phyloP scores from a whole-genome alignment of 2,888 invertebrate genomes.

The Sicus ferrugineus region DNA sequence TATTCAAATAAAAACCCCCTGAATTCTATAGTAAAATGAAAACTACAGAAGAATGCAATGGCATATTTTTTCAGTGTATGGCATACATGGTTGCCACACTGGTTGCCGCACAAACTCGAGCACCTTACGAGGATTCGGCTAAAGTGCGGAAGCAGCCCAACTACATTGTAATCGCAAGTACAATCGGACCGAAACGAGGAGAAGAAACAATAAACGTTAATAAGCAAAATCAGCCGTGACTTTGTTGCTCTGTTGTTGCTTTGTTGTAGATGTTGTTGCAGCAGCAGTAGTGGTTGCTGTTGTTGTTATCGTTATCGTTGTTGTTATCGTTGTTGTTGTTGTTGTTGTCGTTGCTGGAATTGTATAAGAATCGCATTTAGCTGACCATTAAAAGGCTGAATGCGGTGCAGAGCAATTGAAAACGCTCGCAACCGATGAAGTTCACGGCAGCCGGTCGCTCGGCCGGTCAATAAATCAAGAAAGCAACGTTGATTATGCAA shows the following conservation, averaged over 20 bases:
- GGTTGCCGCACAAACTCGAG: not conserved
- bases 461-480: conserved; percentile 16
- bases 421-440: conserved; percentile 1
- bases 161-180: not conserved
- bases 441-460: conserved; percentile 12
- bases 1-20: too few species aligned
- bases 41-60: too few species aligned
- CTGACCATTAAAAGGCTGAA: conserved; percentile 11
- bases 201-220: not conserved
- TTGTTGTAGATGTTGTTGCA: not conserved
- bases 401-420: conserved; percentile 5
- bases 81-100: not conserved
- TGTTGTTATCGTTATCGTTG: not conserved
- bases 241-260: too few species aligned
- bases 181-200: conserved; percentile 7
- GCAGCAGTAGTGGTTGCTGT: not conserved
- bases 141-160: conserved; percentile 17
- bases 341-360: conserved; percentile 7
- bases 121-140: not conserved
- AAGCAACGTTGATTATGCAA: conserved; percentile 17
- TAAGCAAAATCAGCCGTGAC: conserved; percentile 7
- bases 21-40: too few species aligned
- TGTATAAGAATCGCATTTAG: not conserved
- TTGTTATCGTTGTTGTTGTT: not conserved
- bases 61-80: conserved; percentile 1